These are phyloP conservation scores for Chloroceryle amazona DNA, from an alignment of 2,797 vertebrate genomes.

Conservation along the genomic window DNA sequence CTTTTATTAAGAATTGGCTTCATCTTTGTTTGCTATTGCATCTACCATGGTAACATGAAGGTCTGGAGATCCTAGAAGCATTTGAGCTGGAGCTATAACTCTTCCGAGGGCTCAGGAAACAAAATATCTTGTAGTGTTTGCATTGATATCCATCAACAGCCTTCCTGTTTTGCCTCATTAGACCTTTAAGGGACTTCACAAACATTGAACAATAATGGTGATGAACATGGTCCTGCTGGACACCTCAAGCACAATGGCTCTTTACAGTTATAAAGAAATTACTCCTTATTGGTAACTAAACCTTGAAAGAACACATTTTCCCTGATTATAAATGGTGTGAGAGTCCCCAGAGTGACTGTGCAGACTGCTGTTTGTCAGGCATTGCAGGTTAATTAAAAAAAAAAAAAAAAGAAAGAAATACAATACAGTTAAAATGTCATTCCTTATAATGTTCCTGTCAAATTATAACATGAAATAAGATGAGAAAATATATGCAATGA, in stretches of 20 bases:
- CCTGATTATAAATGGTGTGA: neutral
- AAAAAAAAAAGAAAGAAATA: neutral
- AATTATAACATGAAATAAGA: conserved; percentile 8
- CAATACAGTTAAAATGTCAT: neutral
- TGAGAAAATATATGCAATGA: neutral
- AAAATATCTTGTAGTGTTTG: neutral
- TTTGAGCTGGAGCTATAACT: conserved; percentile 19
- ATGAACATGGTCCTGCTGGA: neutral
- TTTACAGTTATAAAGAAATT: conserved; percentile 2
- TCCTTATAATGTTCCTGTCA: neutral
- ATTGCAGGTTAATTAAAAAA: neutral
- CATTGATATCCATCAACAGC: neutral
- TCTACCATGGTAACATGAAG: conserved; percentile 51
- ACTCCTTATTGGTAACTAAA: conserved; percentile 27
- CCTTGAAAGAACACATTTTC: neutral
- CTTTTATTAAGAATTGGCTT: conserved; percentile 29
- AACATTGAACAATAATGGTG: neutral
- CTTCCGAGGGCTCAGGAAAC: conserved; percentile 2
- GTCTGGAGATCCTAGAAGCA: neutral
- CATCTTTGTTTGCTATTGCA: conserved; percentile 45
- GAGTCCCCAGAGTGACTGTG: neutral
- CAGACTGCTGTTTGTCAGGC: neutral
- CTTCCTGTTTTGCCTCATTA: conserved; percentile 12
- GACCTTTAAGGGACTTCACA: conserved; percentile 2
- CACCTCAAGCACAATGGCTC: neutral